These are phyloP conservation scores for Bicyclus anynana DNA, from an alignment of 1,140 invertebrate genomes.

Conservation along the genomic window DNA sequence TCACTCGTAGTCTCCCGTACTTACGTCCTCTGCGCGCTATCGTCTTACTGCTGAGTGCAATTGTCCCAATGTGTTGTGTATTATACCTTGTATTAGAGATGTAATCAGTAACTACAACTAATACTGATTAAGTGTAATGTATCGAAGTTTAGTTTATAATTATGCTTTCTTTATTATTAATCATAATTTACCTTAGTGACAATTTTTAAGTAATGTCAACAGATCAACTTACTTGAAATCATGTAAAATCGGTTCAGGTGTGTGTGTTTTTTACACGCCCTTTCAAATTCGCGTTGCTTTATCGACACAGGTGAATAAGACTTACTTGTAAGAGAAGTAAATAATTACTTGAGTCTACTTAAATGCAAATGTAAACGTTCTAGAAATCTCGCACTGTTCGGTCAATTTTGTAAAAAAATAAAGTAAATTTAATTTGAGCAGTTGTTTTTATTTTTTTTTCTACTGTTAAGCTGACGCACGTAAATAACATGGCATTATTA, in stretches of 20 bases:
- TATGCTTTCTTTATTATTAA: conserved; percentile 75
- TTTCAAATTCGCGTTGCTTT: conserved; percentile 61
- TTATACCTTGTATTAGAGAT: conserved; percentile 67
- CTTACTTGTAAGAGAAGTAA: conserved; percentile 72
- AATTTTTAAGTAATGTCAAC: conserved; percentile 61
- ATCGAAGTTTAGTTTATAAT: conserved; percentile 74
- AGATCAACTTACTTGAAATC: conserved; percentile 60
- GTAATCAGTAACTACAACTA: conserved; percentile 57
- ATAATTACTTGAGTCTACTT: conserved; percentile 76
- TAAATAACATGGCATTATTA: no score
- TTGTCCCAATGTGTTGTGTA: conserved; percentile 63
- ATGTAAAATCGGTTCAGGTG: conserved; percentile 52
- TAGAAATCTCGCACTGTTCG: conserved; percentile 77
- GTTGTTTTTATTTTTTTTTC: conserved; percentile 49
- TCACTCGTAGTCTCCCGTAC: conserved; percentile 40
- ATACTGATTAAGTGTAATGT: conserved; percentile 66
- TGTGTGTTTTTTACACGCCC: conserved; percentile 38
- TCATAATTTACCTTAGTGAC: conserved; percentile 72
- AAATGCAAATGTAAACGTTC: conserved; percentile 77
- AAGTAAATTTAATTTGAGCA: conserved; percentile 73
- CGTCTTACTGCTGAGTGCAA: conserved; percentile 60
- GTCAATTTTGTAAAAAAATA: conserved; percentile 77
- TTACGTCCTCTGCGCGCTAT: conserved; percentile 52
- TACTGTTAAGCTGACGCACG: no score
- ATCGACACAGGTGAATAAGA: conserved; percentile 74